phyloP scores from a whole-genome alignment of 2,113 vertebrate genomes.

The Semicossyphus pulcher region DNA sequence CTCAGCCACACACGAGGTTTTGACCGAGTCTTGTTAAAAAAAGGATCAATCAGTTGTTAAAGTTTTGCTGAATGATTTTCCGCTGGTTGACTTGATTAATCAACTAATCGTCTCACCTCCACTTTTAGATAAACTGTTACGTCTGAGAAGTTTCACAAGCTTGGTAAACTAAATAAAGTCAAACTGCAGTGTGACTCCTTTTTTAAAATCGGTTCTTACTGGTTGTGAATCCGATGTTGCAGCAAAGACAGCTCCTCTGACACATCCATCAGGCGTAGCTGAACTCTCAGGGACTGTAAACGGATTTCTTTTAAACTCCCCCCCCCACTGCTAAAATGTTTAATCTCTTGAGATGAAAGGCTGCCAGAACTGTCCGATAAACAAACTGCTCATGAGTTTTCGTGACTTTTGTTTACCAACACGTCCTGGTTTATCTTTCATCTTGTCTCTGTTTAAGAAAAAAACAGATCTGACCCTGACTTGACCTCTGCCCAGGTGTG shows the following conservation, averaged over 20 bases:
- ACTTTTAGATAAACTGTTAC: too few species aligned
- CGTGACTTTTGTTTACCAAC: constrained; percentile 26
- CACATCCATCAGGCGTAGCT: constrained; percentile 22
- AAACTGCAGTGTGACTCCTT: not conserved
- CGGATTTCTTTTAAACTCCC: constrained; percentile 21
- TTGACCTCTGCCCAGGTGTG: constrained; percentile 54
- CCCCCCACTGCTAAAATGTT: constrained; percentile 9
- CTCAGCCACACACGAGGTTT: too few species aligned
- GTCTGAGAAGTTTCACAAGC: not conserved
- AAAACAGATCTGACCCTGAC: constrained; percentile 18
- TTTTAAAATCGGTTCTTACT: not conserved
- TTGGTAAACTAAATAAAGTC: not conserved
- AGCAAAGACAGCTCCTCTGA: constrained; percentile 5
- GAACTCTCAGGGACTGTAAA: constrained; percentile 9
- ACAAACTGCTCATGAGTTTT: constrained; percentile 6
- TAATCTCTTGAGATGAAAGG: constrained; percentile 34
- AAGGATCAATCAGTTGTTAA: too few species aligned
- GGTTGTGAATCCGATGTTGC: not conserved
- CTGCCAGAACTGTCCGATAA: constrained; percentile 37
- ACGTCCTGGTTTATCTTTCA: not conserved
- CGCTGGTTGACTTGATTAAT: too few species aligned
- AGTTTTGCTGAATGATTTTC: too few species aligned
- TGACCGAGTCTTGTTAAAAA: too few species aligned
- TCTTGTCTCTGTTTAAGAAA: not conserved
- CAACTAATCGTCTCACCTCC: too few species aligned